Base-by-base conservation (phyloP, 2,888 invertebrate genomes). In the Caenorhabditis afra region DNA sequence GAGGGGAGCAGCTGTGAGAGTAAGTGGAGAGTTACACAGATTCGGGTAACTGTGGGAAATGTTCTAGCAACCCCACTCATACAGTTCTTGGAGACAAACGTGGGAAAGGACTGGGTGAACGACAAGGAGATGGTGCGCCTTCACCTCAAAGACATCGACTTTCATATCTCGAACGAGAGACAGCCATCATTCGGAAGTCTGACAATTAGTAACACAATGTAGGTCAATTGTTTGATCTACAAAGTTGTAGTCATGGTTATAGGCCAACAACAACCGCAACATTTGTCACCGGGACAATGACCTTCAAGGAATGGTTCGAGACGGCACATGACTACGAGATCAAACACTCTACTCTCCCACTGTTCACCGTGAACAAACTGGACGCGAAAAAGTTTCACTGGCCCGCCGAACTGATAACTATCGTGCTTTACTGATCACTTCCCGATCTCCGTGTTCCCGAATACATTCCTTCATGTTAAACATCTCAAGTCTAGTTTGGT, bases 311-410 rank as follows among this genome's bases (percentile, higher is more conserved):
- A 11, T 55, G 37, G 37, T 55, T 55, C 20, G 1, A 29, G 4
- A 37, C n/a, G 18, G 10, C 11, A 8, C 55, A 55, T 18, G 3
- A 37, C 37, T 55, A 55, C 39, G 12, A 35, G 3, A 55, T 55
- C 11, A 16, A 37, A 3, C 18, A 55, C 23, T 5, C n/a, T 11
- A 2, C 37, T 3, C 35, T 23, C 1, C 55, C 55, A 8, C 39
- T 55, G 55, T 10, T 55, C 39, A 55, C 55, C 16, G 39, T 55
- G 1, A 55, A 55, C 55, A 37, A 23, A 7, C 7, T 29, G 29
- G 29, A 29, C 29, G 29, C 20, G 55, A 35, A 39, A 37, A 55
- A 37, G 10, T 55, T 55, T 18, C 55, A 55, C 37, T 55, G 55
- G 55, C 55, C 55, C 1, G 55, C 55, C 3, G 55, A 55, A 18